phyloP scores from a whole-genome alignment of 2,113 vertebrate species.

The Callocephalon fimbriatum region DNA sequence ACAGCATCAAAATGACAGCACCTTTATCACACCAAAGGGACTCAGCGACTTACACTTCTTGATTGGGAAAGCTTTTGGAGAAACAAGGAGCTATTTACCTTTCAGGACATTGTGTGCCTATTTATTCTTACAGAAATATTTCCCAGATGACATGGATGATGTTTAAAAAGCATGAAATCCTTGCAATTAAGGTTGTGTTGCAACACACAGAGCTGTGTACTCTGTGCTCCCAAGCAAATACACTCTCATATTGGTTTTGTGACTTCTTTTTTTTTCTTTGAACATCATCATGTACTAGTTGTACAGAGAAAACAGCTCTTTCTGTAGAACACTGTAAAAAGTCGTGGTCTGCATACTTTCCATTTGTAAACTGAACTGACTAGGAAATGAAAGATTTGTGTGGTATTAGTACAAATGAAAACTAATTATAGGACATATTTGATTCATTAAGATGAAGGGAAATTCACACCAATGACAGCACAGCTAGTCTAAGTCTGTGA shows the following conservation, averaged over 20 bases:
- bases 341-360: slow-evolving; percentile 1
- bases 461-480: not conserved
- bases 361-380: not conserved
- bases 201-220: not conserved
- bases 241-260: not conserved
- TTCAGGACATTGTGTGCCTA: not conserved
- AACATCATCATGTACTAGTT: not conserved
- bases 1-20: not conserved
- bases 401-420: not conserved
- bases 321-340: not conserved
- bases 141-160: slow-evolving; percentile 1
- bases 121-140: not conserved
- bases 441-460: not conserved
- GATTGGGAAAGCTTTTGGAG: not conserved
- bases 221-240: not conserved
- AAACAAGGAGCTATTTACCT: not conserved
- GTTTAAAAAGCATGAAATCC: not conserved
- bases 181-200: not conserved
- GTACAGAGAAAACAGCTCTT: not conserved
- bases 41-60: not conserved
- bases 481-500: not conserved
- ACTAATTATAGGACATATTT: not conserved
- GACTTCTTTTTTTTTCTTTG: not conserved
- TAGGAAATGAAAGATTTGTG: not conserved
- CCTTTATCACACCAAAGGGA: not conserved